Conservation (phyloP, 2,888 invertebrate genomes). For the Drosophila siamana region DNA sequence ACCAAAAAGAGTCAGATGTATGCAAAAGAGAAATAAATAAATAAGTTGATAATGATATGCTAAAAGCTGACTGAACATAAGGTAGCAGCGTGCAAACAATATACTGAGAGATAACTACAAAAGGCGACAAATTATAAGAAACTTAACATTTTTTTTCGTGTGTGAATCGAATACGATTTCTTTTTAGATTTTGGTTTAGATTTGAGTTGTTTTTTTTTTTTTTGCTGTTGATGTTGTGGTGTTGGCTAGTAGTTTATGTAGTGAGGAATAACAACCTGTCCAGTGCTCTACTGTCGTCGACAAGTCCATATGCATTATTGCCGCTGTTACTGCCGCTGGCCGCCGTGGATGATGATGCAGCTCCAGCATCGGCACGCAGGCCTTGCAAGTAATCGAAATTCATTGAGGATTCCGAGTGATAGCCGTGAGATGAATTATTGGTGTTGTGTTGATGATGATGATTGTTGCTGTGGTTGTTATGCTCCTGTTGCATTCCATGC, state of each 20-base stretch:
- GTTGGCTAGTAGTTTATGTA: conserved; percentile 46
- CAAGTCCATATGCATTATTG: conserved; percentile 71
- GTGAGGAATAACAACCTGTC: conserved; percentile 84
- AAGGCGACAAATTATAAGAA: conserved; percentile 35
- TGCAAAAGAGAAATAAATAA: conserved; percentile 13
- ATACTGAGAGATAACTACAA: conserved; percentile 33
- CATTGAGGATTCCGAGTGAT: conserved; percentile 83
- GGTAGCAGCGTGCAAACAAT: conserved; percentile 40
- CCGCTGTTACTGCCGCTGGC: conserved; percentile 44
- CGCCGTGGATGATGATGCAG: conserved; percentile 56
- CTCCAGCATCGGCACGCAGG: conserved; percentile 66
- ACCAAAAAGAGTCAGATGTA: conserved; percentile 26
- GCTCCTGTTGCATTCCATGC: conserved; percentile 82
- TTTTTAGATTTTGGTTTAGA: neutral
- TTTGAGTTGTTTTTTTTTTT: conserved; percentile 1
- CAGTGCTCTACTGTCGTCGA: conserved; percentile 83
- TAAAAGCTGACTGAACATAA: conserved; percentile 37
- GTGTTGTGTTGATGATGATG: conserved; percentile 36
- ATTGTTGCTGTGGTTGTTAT: conserved; percentile 39
- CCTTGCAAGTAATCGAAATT: conserved; percentile 84
- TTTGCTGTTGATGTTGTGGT: conserved; percentile 34
- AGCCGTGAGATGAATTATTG: conserved; percentile 61
- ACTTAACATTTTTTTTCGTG: neutral
- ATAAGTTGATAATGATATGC: conserved; percentile 30
- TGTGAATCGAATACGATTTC: conserved; percentile 1